Evolutionary conservation across 2,888 invertebrate species (phyloP), one percentile per base, ranked within the genome.

Genomic region (Ectropis crepuscularia): DNA sequence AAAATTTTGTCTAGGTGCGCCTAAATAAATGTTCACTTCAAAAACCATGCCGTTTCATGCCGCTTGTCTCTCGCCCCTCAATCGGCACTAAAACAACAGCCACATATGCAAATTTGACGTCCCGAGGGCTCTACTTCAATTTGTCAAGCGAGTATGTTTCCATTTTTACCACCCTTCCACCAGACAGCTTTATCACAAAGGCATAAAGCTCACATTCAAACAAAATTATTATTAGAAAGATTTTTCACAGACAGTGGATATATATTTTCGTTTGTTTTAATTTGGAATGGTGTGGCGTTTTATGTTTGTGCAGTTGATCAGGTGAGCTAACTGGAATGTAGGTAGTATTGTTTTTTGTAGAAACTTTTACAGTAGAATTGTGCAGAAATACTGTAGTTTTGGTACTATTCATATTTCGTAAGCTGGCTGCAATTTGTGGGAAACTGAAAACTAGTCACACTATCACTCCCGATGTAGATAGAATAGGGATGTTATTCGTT

Each of bases 31-130:
- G 1, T 28, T 28, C 16, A 28, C 16, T 28, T 28, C 4, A 28
- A 28, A 28, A 28, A 28, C 16, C 16, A 4, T 28, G 16, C 16
- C 4, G 16, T 28, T 28, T 28, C 16, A 28, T 36, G 8, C 41
- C 57, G 63, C 61, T 55, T 12, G 5, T 47, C 48, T 51, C 59
- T 61, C 53, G 51, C 50, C 46, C 12, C 39, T 47, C 12, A 61
- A 53, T 41, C 57, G 57, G 55, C 43, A 60, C 65, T 69, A 61
- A 68, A 77, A 78, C 80, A 83, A 79, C 82, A 77, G 76, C 76
- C 80, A 81, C 84, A 79, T 80, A 89, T 88, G 87, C 85, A 88
- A 88, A 89, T 89, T 82, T 74, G 71, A 74, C 79, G 74, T 82
- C 81, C 82, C 74, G 54, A 70, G 80, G 74, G 80, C 76, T 77